Conservation (phyloP, 2,888 invertebrate genomes). For the Trilocha varians region DNA sequence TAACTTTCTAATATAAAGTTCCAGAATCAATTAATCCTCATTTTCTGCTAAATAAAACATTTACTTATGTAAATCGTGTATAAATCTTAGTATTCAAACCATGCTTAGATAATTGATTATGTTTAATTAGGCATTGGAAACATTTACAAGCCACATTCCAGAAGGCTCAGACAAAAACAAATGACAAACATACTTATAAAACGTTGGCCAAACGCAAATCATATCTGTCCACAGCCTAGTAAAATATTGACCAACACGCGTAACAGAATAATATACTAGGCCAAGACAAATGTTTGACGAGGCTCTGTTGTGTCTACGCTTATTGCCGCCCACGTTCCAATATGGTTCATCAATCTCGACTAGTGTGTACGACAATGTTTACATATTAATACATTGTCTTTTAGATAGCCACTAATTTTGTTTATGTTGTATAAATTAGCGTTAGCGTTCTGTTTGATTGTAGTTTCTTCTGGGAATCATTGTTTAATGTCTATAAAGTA, state of each 20-base stretch:
- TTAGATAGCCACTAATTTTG: slow-evolving; percentile 15
- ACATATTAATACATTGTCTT: slow-evolving; percentile 28
- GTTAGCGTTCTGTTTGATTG: not conserved
- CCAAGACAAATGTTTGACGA: slow-evolving; percentile 51
- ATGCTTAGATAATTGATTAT: no score
- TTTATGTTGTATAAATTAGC: not conserved
- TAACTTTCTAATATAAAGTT: no score
- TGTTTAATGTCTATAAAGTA: no score
- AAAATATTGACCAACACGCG: slow-evolving; percentile 39
- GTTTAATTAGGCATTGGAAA: no score
- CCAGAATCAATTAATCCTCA: no score
- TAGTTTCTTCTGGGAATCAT: no score
- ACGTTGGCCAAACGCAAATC: slow-evolving; percentile 29
- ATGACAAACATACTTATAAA: not conserved
- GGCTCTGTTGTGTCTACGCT: slow-evolving; percentile 37
- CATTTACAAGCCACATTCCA: not conserved
- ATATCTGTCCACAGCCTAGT: slow-evolving; percentile 31
- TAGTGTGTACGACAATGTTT: slow-evolving; percentile 23
- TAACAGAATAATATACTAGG: slow-evolving; percentile 41
- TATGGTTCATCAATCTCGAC: slow-evolving; percentile 44
- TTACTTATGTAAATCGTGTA: no score
- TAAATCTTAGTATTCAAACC: no score
- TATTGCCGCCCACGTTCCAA: slow-evolving; percentile 31
- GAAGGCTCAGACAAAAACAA: not conserved
- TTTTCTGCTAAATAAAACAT: no score